Percentiles rank a stretch among this genome's conserved stretches.
These are phyloP conservation scores for Zoanthus sansibaricus DNA, from an alignment of 92 coral and sea anemone genomes.

Conservation along the genomic window DNA sequence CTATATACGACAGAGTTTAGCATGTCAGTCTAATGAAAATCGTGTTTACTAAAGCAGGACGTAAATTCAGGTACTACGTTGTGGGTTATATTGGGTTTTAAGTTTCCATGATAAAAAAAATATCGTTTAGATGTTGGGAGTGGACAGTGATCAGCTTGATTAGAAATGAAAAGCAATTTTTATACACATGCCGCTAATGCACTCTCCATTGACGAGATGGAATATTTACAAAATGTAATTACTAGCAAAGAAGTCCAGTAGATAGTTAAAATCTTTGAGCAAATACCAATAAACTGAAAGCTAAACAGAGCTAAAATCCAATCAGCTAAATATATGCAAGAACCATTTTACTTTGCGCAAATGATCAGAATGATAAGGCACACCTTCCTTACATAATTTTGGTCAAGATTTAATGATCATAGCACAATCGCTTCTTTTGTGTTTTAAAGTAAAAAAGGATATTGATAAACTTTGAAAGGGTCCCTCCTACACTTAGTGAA, in stretches of 20 bases:
- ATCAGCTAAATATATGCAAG: background rate
- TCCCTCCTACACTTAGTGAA: slow-evolving; percentile 15
- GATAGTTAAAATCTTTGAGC: background rate
- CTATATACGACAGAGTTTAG: too few relatives aligned
- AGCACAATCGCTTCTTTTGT: background rate
- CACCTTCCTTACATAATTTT: background rate
- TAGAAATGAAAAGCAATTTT: background rate
- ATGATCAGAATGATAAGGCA: background rate
- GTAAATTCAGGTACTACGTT: too few relatives aligned
- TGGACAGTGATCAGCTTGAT: too few relatives aligned
- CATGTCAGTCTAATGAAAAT: too few relatives aligned
- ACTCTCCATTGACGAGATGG: background rate
- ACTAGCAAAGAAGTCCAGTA: background rate
- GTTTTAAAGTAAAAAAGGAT: background rate
- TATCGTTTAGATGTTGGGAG: too few relatives aligned
- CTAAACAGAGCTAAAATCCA: slow-evolving; percentile 5
- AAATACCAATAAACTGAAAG: slow-evolving; percentile 14
- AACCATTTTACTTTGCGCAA: background rate
- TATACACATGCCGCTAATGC: background rate
- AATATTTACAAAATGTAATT: background rate
- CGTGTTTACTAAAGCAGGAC: too few relatives aligned
- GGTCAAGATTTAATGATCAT: background rate
- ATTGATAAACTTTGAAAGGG: background rate
- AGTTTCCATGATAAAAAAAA: too few relatives aligned
- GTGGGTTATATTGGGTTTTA: too few relatives aligned